phyloP scores from a whole-genome alignment of 2,888 invertebrate species.

The Mechanitis mazaeus region DNA sequence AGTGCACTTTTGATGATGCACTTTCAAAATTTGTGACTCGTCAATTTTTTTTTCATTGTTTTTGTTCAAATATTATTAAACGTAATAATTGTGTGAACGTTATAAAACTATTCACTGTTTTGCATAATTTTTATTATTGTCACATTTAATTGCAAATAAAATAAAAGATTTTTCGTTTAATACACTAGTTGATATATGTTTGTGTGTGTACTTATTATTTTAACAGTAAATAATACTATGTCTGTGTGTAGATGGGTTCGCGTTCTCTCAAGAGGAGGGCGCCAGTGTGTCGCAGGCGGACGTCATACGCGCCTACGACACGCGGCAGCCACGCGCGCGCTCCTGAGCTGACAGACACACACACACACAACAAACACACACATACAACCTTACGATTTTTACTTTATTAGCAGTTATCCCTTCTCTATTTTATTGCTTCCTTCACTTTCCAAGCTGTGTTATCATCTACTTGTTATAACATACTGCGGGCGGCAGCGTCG shows the following conservation, averaged over 20 bases:
- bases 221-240: not conserved
- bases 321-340: constrained; percentile 90
- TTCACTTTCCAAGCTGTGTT: too few relatives aligned
- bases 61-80: constrained; percentile 3
- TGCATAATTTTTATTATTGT: not conserved
- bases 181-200: too few relatives aligned
- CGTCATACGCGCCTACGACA: constrained; percentile 97
- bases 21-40: not conserved
- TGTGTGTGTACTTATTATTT: not conserved
- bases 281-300: constrained; percentile 96
- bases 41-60: not conserved
- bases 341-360: constrained; percentile 64
- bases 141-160: too few relatives aligned
- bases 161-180: too few relatives aligned
- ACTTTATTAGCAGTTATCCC: not conserved
- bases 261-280: constrained; percentile 99
- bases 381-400: constrained; percentile 3
- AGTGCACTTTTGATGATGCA: constrained; percentile 3
- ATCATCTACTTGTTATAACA: too few relatives aligned
- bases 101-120: not conserved
- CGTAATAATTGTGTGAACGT: not conserved
- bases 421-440: too few relatives aligned
- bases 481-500: too few relatives aligned
- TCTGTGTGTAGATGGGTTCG: constrained; percentile 89
- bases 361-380: constrained; percentile 1